Evolutionary conservation across 2,888 invertebrate genomes (phyloP), one percentile per base, ranked within the genome.

Genomic region (Pinctada fucata): DNA sequence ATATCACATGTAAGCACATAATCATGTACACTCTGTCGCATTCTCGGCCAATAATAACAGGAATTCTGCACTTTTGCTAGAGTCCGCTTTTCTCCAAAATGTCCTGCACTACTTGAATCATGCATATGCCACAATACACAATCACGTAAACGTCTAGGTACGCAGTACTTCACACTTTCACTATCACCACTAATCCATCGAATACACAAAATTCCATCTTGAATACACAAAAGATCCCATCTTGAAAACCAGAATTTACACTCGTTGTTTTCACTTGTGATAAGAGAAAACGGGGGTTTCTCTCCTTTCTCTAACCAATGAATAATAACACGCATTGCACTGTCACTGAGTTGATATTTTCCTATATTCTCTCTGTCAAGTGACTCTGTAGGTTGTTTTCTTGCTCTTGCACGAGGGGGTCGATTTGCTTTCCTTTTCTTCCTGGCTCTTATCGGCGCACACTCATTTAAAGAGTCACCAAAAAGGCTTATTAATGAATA

Each of bases 171-270:
- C 66, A 52, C 65, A 47, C n/a, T 51, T n/a, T 16, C 48, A 13
- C 48, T 48, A 31, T 47, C 51, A 5, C 51, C 45, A 3, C 3
- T 2, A 31, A 67, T 67, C 72, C 76, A 76, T 2, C 63, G 71
- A 31, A 71, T 5, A 51, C 77, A 77, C 6, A 77, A 45, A 1
- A 77, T 52, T 13, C 52, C 58, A 66, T n/a, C n/a, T n/a, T n/a
- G n/a, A n/a, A n/a, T n/a, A n/a, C n/a, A n/a, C n/a, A n/a, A n/a
- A n/a, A n/a, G 10, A 47, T 77, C 77, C 77, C 77, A 72, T 47
- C 67, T 77, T 8, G 72, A 31, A 10, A 66, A 52, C 65, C 72
- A 77, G 47, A 50, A 66, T 64, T 72, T 77, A 45, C 48, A 52
- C 50, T 72, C 67, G 3, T 10, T 31, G 5, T 64, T 58, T 45